Percentiles rank a stretch among this genome's conserved stretches.
Conservation (phyloP, 37 sponge, comb jelly and placozoan species). For the Chondrilla cf. caribensis region DNA sequence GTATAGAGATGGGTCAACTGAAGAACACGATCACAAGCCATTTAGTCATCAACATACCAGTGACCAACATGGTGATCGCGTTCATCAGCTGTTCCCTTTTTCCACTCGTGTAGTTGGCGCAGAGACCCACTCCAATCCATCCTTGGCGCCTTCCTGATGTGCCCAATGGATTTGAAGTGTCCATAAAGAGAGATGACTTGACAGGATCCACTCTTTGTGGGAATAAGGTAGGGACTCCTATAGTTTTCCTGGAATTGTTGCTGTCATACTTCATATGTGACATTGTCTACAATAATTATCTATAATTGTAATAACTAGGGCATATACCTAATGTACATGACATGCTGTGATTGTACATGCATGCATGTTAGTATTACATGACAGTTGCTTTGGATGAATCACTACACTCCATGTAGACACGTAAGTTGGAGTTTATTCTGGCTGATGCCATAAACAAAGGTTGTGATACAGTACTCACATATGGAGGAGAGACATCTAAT, state of each 20-base stretch:
- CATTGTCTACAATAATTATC: no score
- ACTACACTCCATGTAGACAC: slow-evolving; percentile 21
- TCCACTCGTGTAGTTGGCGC: slow-evolving; percentile 48
- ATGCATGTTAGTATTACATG: no score
- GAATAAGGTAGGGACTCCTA: slow-evolving; percentile 55
- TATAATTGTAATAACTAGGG: no score
- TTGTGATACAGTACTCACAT: slow-evolving; percentile 68
- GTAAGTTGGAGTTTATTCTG: slow-evolving; percentile 84
- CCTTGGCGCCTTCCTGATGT: slow-evolving; percentile 62
- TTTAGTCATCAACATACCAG: no score
- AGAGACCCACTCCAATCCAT: slow-evolving; percentile 67
- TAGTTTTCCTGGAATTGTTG: neutral
- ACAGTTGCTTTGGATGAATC: neutral
- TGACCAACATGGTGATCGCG: no score
- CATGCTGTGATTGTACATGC: no score
- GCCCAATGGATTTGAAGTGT: slow-evolving; percentile 54
- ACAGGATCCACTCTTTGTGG: slow-evolving; percentile 67
- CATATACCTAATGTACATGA: no score
- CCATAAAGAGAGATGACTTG: slow-evolving; percentile 76
- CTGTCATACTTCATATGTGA: no score
- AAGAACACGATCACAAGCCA: no score
- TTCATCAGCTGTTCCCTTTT: no score
- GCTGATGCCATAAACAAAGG: slow-evolving; percentile 68
- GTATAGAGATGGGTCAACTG: no score
- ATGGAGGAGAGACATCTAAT: slow-evolving; percentile 81